phyloP scores from a whole-genome alignment of 2,797 vertebrate genomes.

The Enteromius mattozi region DNA sequence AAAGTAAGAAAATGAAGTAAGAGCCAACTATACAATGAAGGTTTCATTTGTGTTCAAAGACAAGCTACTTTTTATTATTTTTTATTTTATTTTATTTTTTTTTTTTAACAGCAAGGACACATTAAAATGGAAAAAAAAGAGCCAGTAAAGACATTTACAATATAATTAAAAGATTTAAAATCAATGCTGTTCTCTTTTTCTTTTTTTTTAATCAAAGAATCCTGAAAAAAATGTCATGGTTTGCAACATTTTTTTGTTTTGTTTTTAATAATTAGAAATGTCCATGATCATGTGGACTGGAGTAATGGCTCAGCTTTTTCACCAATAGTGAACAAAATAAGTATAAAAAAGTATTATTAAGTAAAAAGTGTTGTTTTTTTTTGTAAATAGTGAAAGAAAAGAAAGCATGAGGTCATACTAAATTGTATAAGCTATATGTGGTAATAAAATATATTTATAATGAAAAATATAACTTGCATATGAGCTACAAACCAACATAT shows the following conservation, averaged over 20 bases:
- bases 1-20: background rate
- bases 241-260: background rate
- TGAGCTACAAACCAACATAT: background rate
- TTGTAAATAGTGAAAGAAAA: background rate
- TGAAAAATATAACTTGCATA: background rate
- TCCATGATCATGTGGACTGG: background rate
- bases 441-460: background rate
- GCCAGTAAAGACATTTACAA: background rate
- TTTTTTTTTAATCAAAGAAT: no score
- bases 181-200: background rate
- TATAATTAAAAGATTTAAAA: background rate
- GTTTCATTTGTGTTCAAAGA: background rate
- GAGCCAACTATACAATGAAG: no score
- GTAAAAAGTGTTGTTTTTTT: background rate
- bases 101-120: no score
- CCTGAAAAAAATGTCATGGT: no score
- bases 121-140: no score
- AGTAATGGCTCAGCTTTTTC: background rate
- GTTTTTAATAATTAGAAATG: background rate
- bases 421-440: background rate
- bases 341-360: background rate
- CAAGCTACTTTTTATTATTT: background rate
- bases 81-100: no score
- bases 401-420: background rate
- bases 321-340: background rate